phyloP scores from a whole-genome alignment of 92 coral and sea anemone genomes.

The Palythoa caribaeorum region DNA sequence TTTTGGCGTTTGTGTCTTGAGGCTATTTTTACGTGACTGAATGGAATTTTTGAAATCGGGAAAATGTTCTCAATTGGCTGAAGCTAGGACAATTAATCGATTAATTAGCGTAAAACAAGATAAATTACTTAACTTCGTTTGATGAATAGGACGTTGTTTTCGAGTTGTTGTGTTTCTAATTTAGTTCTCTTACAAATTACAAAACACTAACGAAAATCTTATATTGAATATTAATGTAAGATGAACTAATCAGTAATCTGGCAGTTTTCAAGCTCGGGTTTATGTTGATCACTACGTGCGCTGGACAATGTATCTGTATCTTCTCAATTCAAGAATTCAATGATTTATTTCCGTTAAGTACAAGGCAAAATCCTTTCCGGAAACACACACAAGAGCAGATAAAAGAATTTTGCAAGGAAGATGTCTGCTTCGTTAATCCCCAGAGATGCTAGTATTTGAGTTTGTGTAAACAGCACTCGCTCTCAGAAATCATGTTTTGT shows the following conservation, averaged over 20 bases:
- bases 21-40: conserved; percentile 45
- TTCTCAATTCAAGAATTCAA: conserved; percentile 48
- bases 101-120: conserved; percentile 6
- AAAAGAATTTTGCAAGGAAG: conserved; percentile 48
- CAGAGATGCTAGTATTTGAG: conserved; percentile 32
- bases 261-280: not conserved
- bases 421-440: conserved; percentile 47
- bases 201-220: not conserved
- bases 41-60: conserved; percentile 36
- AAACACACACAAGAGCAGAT: conserved; percentile 51
- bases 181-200: not conserved
- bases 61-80: conserved; percentile 26
- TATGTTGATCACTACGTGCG: conserved; percentile 24
- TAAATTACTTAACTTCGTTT: not conserved
- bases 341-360: conserved; percentile 47
- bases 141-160: not conserved
- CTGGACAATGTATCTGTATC: conserved; percentile 16
- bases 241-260: not conserved
- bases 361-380: conserved; percentile 53
- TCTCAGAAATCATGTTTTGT: conserved; percentile 39
- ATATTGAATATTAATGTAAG: not conserved
- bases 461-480: conserved; percentile 44
- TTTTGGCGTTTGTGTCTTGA: conserved; percentile 24
- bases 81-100: conserved; percentile 24
- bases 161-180: not conserved